Evolutionary conservation across 2,797 vertebrate genomes (phyloP).

Genomic region (Pseudomugil tenellus): DNA sequence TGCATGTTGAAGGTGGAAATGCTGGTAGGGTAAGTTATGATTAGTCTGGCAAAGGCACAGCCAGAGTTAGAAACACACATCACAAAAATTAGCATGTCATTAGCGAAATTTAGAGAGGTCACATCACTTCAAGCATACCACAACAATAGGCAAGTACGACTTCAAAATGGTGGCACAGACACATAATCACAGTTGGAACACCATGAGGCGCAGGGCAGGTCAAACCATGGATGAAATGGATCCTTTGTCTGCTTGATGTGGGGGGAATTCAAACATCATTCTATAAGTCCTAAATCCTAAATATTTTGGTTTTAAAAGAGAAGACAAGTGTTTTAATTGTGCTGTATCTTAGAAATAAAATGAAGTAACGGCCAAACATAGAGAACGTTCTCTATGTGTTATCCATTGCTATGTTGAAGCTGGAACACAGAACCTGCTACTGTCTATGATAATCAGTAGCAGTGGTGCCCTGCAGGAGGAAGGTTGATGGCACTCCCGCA

Average conservation of each 20-base stretch:
- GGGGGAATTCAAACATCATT: slow-evolving; percentile 30
- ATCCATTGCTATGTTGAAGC: slow-evolving; percentile 25
- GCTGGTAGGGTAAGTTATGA: slow-evolving; percentile 39
- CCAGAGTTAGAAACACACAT: slow-evolving; percentile 56
- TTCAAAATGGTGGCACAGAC: slow-evolving; percentile 57
- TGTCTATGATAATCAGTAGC: slow-evolving; percentile 42
- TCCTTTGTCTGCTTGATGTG: slow-evolving; percentile 14
- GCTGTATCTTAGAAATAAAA: too few species aligned
- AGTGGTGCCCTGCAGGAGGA: slow-evolving; percentile 37
- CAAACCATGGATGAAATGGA: slow-evolving; percentile 65
- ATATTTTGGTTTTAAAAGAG: too few species aligned
- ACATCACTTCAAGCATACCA: slow-evolving; percentile 83
- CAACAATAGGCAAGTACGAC: slow-evolving; percentile 54
- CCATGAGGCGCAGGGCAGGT: slow-evolving; percentile 50
- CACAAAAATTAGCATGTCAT: slow-evolving; percentile 60
- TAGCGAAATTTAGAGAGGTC: slow-evolving; percentile 51
- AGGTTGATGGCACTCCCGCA: slow-evolving; percentile 38
- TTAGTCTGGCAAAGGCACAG: slow-evolving; percentile 62
- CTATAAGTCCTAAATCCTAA: too few species aligned
- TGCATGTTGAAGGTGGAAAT: slow-evolving; percentile 23
- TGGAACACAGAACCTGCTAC: slow-evolving; percentile 30
- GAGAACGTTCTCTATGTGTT: slow-evolving; percentile 1
- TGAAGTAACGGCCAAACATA: too few species aligned
- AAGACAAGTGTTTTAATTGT: slow-evolving; percentile 22
- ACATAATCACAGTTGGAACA: slow-evolving; percentile 62